Base-by-base conservation (phyloP, 2,113 vertebrate species). In the Uropsilus gracilis region DNA sequence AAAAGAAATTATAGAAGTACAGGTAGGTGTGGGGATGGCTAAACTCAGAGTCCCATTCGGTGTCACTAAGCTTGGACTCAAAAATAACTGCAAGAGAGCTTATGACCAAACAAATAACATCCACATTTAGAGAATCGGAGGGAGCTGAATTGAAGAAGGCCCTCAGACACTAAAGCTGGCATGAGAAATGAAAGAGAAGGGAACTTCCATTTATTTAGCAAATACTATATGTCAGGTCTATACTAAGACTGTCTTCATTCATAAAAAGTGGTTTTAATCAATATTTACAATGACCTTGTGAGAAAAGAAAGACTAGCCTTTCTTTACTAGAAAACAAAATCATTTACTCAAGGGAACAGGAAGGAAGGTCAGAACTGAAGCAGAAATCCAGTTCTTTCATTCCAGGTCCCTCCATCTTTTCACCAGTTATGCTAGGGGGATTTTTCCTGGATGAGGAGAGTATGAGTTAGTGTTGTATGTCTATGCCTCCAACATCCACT, bases 191-290 rank as follows among this genome's bases (percentile, higher is more conserved):
- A 90, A 89, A 37, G 22, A 73, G 53, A 84, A 91, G 53, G 14
- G 32, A 91, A 68, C 59, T 68, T n/a, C 87, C n/a, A 42, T 71
- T 91, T 91, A 82, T 73, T 96, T 82, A 83, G 42, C 66, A 89
- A 91, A 91, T 69, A 83, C 73, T 92, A 0, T 69, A 92, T 89
- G 63, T 89, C 75, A 84, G 30, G 32, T 50, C 64, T 91, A 63
- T 73, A 68, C n/a, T 88, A 68, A 86, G 55, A 44, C 86, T 84
- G 37, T 91, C 57, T 86, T 86, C 73, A 93, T 91, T 50, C 46
- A 55, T 93, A 84, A 94, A 87, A 92, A 37, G 73, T 39, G 53
- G 10, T 82, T 66, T 88, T 94, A 68, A 75, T 90, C 71, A 73
- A 73, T 34, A 6, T 95, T 82, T 73, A 61, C 42, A 86, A 59